Evolutionary conservation across 2,888 invertebrate species (phyloP).

Genomic region (Megaustenia siamemsis): DNA sequence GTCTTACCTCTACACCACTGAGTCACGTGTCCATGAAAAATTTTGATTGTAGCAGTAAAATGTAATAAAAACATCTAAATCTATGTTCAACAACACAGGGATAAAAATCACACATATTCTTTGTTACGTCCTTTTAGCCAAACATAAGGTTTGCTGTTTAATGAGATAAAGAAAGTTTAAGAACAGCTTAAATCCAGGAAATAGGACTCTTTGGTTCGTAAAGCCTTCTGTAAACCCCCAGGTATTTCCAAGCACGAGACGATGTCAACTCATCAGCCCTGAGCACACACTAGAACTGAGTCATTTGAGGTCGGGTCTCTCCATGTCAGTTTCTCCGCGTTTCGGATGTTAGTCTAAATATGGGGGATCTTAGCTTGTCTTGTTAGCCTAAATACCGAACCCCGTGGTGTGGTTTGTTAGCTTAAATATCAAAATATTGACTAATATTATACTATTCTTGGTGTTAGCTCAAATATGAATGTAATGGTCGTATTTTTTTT

Average conservation of each 20-base stretch:
- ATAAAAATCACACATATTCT: neutral
- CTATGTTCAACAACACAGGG: too few species aligned
- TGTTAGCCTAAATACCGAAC: too few species aligned
- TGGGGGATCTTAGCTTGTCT: neutral
- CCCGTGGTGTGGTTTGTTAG: neutral
- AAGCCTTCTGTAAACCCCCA: neutral
- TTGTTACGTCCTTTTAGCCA: neutral
- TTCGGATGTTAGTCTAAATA: slow-evolving; percentile 3
- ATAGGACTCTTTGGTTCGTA: neutral
- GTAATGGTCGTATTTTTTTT: too few species aligned
- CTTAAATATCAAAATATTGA: neutral
- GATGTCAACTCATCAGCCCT: neutral
- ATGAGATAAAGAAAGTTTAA: slow-evolving; percentile 20
- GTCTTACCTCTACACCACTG: too few species aligned
- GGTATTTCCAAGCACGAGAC: neutral
- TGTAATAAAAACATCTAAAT: too few species aligned
- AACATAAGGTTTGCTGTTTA: neutral
- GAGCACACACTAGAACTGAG: neutral
- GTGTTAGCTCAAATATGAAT: neutral
- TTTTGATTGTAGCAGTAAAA: too few species aligned
- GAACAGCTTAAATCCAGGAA: slow-evolving; percentile 19
- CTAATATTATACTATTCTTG: neutral
- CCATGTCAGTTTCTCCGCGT: slow-evolving; percentile 2
- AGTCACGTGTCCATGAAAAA: too few species aligned
- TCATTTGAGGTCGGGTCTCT: neutral